Conservation (phyloP, 2,797 vertebrate species). For the Xiphorhynchus erythropygius region DNA sequence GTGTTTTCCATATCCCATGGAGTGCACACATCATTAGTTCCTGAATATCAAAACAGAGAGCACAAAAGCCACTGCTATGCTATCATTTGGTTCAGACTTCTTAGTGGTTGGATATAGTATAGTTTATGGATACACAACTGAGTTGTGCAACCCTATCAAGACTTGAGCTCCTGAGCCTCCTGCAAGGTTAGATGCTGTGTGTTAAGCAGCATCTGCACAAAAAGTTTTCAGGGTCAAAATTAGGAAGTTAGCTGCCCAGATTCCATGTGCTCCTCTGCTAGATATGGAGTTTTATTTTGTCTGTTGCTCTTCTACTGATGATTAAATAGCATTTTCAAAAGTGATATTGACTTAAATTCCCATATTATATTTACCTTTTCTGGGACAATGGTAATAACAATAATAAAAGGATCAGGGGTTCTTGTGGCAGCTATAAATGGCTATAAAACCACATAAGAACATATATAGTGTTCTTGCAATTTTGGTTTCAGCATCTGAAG, state of each 20-base stretch:
- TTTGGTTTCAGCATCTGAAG: neutral
- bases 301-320: neutral
- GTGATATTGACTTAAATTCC: neutral
- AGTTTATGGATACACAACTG: neutral
- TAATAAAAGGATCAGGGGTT: neutral
- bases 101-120: neutral
- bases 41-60: neutral
- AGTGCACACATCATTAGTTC: conserved; percentile 15
- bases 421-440: neutral
- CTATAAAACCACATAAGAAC: neutral
- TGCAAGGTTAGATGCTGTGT: neutral
- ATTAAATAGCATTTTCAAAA: neutral
- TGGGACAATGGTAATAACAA: neutral
- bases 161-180: neutral
- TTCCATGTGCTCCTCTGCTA: neutral
- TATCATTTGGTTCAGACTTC: neutral
- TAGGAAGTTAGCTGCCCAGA: neutral
- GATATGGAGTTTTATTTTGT: neutral
- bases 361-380: neutral
- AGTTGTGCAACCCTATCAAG: neutral
- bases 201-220: neutral
- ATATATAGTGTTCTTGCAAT: neutral
- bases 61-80: neutral
- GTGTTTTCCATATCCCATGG: neutral
- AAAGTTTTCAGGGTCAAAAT: neutral